Evolutionary conservation across 2,888 invertebrate genomes (phyloP), one percentile per base, ranked within the genome.

Genomic region (Ischnura elegans): DNA sequence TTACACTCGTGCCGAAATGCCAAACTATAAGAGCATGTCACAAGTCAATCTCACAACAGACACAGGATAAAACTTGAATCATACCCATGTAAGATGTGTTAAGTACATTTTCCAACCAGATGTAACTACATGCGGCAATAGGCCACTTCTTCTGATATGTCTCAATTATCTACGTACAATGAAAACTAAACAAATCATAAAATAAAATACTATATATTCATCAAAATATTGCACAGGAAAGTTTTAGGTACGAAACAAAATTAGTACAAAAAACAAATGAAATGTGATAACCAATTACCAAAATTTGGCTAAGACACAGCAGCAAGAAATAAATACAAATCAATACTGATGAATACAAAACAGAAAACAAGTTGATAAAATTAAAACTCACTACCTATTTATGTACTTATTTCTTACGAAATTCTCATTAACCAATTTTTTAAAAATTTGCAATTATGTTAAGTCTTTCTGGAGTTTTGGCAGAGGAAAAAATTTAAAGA

Each of bases 321-420:
- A 76, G 76, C 3, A 36, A 76, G 76, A 36, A 76, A 76, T 76
- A 76, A 76, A 36, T 76, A 76, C 36, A 76, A 76, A 29, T 76
- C 76, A 76, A 76, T 76, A 76, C 76, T 76, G 76, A 76, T 76
- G 29, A 76, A 76, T 76, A 76, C 76, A 76, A 36, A 76, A 76
- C 76, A 76, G 16, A 76, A 13, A 76, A 36, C 13, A 61, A 36
- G 76, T 76, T 36, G 36, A 76, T 61, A n/a, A 76, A 36, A 76
- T 76, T 29, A 76, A 36, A 0, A 29, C 76, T 76, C 13, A 36
- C 76, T 76, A 66, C 29, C n/a, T 36, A 76, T 3, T 76, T 76
- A 29, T n/a, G n/a, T n/a, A n/a, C n/a, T n/a, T n/a, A n/a, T n/a
- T n/a, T n/a, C n/a, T n/a, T n/a, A n/a, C n/a, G n/a, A n/a, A n/a